These are phyloP conservation scores for Lytechinus variegatus DNA, from an alignment of 35 echinoderm and acorn worm genomes.

Conservation along the genomic window DNA sequence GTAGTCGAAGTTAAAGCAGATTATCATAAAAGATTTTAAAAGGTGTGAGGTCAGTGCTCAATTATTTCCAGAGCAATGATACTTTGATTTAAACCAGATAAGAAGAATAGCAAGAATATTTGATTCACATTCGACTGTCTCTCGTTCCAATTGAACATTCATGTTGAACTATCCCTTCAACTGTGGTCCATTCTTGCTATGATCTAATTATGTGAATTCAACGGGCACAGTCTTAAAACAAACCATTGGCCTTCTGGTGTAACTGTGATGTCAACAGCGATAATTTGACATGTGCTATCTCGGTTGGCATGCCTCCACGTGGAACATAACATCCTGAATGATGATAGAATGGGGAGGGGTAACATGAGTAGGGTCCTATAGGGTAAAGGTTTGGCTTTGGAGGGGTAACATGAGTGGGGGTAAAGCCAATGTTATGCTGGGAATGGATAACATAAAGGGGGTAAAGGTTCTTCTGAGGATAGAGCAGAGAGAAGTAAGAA, in stretches of 20 bases:
- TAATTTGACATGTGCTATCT: slow-evolving; percentile 19
- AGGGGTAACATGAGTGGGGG: not conserved
- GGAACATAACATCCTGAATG: not conserved
- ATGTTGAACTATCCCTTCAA: not conserved
- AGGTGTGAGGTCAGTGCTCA: too few species aligned
- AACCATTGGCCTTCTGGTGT: not conserved
- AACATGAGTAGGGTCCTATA: too few species aligned
- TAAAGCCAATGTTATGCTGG: not conserved
- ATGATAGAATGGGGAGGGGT: not conserved
- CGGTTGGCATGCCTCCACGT: not conserved
- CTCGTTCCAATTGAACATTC: not conserved
- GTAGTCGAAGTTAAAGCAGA: too few species aligned
- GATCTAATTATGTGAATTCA: not conserved
- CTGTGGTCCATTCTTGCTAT: not conserved
- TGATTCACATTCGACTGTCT: not conserved
- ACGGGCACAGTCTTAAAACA: not conserved
- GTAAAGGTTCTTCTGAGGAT: too few species aligned
- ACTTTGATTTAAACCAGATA: too few species aligned
- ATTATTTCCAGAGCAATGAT: too few species aligned
- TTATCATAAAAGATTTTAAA: too few species aligned
- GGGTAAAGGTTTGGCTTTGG: too few species aligned
- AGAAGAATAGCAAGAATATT: not conserved
- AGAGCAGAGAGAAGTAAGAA: not conserved
- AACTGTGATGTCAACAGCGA: not conserved
- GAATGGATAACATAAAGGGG: not conserved